Evolutionary conservation across 2,888 invertebrate species (phyloP), one percentile per base, ranked within the genome.

Genomic region (Iphiclides podalirius): DNA sequence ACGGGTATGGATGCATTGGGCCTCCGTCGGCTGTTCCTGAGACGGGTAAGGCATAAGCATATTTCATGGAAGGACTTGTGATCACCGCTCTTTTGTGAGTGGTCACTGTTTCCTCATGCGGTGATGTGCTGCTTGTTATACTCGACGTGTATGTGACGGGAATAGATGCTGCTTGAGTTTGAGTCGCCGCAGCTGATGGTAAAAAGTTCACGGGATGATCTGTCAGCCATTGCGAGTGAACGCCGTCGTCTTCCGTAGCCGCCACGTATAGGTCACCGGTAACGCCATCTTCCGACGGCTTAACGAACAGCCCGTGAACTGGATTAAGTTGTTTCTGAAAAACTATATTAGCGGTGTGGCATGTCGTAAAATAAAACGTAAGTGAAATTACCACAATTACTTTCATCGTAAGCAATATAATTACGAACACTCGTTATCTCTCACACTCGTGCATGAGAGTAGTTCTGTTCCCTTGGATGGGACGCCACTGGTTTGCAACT

Each of bases 231-330:
- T 85, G 81, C 0, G 82, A 64, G 43, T 76, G 79, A 1, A 72
- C 65, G 13, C 83, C 86, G 34, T 59, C 77, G 34, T 87, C 83
- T 63, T 88, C 88, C 4, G 86, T 67, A 1, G 88, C 88, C 4
- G 88, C 87, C 0, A 88, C 86, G 63, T 80, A 87, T 7, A 88
- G 66, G 54, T 88, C 88, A 15, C 88, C 88, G 0, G 85, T 84
- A 4, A 73, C 72, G 0, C 87, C 86, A 51, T 88, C 86, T 2
- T 56, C 56, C 1, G 88, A 88, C 1, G 86, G 86, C 50, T 84
- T 82, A 8, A 88, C 78, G 57, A 72, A 88, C 1, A 88, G 63
- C 1, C 84, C 79, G 28, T 84, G 85, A 3, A 88, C 86, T n/a
- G 85, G 85, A 15, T 79, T 80, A 4, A 85, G 66, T 8, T 72